phyloP scores from a whole-genome alignment of 2,113 vertebrate genomes.

The Melanostigma gelatinosum region DNA sequence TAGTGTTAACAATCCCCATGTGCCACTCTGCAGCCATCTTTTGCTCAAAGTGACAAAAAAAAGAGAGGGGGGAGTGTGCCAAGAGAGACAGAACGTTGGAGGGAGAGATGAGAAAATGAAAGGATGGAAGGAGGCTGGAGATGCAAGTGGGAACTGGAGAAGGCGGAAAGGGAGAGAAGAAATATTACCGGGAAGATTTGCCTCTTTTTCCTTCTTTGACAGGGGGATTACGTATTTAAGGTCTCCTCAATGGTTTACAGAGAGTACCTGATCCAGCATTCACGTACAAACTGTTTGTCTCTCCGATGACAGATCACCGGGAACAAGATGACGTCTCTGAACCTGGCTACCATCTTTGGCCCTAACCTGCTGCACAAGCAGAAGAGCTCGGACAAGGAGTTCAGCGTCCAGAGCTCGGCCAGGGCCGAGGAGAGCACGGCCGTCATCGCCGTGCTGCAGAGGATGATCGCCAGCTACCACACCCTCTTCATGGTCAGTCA shows the following conservation, averaged over 20 bases:
- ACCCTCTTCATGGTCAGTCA: conserved; percentile 90
- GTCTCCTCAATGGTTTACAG: background rate
- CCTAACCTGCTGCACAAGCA: conserved; percentile 95
- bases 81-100: background rate
- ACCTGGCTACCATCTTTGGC: conserved; percentile 96
- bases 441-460: conserved; percentile 92
- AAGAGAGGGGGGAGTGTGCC: background rate
- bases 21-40: background rate
- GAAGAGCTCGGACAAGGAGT: conserved; percentile 95
- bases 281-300: background rate
- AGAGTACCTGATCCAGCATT: background rate
- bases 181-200: too few relatives aligned
- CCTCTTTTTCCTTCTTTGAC: too few relatives aligned
- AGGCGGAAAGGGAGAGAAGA: background rate
- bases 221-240: too few relatives aligned
- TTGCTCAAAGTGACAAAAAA: conserved; percentile 17
- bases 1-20: background rate
- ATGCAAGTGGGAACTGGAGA: background rate
- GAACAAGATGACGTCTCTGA: conserved; percentile 96
- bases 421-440: conserved; percentile 94
- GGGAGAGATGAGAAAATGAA: conserved; percentile 16
- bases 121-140: background rate
- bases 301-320: conserved; percentile 86
- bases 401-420: conserved; percentile 93
- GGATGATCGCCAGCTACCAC: conserved; percentile 92